Percentiles rank a stretch among this genome's conserved stretches.
These are phyloP conservation scores for Drosophila kanekoi DNA, from an alignment of 2,888 invertebrate species.

Conservation along the genomic window DNA sequence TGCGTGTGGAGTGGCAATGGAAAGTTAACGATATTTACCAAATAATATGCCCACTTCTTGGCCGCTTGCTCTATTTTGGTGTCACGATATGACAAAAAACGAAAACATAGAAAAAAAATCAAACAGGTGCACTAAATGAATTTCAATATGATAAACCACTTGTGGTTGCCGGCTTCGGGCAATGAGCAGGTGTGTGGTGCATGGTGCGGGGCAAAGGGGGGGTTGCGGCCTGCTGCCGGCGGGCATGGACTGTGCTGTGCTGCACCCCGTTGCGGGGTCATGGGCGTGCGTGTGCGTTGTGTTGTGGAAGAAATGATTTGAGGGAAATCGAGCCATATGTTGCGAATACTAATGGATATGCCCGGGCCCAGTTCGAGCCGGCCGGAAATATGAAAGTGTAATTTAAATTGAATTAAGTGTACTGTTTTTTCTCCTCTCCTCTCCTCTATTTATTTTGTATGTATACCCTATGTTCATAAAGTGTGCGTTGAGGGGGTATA, in stretches of 20 bases:
- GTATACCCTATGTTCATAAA: too few relatives aligned
- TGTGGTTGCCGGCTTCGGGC: slow-evolving; percentile 68
- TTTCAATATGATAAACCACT: slow-evolving; percentile 82
- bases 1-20: slow-evolving; percentile 69
- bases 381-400: slow-evolving; percentile 81
- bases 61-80: slow-evolving; percentile 10
- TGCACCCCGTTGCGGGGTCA: slow-evolving; percentile 15
- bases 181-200: slow-evolving; percentile 19
- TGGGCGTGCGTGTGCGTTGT: slow-evolving; percentile 25
- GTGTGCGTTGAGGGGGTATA: too few relatives aligned
- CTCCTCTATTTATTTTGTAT: too few relatives aligned
- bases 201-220: too few relatives aligned
- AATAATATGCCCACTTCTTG: slow-evolving; percentile 54
- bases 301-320: slow-evolving; percentile 58
- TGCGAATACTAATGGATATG: slow-evolving; percentile 80
- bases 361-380: slow-evolving; percentile 17
- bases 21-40: slow-evolving; percentile 79
- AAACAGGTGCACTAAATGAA: slow-evolving; percentile 84
- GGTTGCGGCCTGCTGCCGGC: too few relatives aligned
- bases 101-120: slow-evolving; percentile 61
- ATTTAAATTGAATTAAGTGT: slow-evolving; percentile 84
- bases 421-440: too few relatives aligned
- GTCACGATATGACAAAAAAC: slow-evolving; percentile 26
- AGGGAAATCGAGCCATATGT: slow-evolving; percentile 84
- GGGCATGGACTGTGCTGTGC: too few relatives aligned